Percentiles rank a stretch among this genome's conserved stretches.
phyloP scores from a whole-genome alignment of 1,140 invertebrate species.

The Leucophenga varia region DNA sequence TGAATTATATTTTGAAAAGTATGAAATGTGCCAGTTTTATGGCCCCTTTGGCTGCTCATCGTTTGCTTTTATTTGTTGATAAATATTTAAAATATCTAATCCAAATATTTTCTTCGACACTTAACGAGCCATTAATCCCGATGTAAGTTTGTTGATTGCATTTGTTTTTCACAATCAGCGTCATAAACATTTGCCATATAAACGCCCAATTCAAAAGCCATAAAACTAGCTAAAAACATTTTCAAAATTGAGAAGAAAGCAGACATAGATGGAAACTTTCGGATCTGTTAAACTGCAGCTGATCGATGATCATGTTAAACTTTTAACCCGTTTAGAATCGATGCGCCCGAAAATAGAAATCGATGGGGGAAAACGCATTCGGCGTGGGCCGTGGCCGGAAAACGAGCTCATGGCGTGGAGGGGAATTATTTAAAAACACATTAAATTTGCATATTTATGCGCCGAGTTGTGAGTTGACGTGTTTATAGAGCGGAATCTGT shows the following conservation, averaged over 20 bases:
- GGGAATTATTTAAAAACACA: slow-evolving; percentile 47
- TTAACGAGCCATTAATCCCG: slow-evolving; percentile 17
- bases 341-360: slow-evolving; percentile 21
- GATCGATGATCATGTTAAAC: slow-evolving; percentile 44
- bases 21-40: slow-evolving; percentile 11
- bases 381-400: slow-evolving; percentile 38
- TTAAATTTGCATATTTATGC: slow-evolving; percentile 49
- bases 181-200: slow-evolving; percentile 20
- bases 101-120: slow-evolving; percentile 8
- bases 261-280: too few species aligned
- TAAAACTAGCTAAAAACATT: slow-evolving; percentile 34
- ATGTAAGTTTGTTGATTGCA: slow-evolving; percentile 24
- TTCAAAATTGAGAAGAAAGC: too few species aligned
- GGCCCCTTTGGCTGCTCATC: background rate
- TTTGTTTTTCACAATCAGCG: slow-evolving; percentile 22
- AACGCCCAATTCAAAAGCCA: slow-evolving; percentile 43
- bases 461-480: slow-evolving; percentile 33
- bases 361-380: slow-evolving; percentile 15
- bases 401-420: too few species aligned
- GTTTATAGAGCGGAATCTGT: slow-evolving; percentile 31
- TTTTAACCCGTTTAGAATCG: slow-evolving; percentile 45
- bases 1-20: too few species aligned
- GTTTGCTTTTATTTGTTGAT: slow-evolving; percentile 12
- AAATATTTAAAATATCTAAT: slow-evolving; percentile 17
- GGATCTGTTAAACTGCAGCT: slow-evolving; percentile 30